Conservation (phyloP, 2,113 vertebrate genomes). For the Pelvicachromis taeniatus region DNA sequence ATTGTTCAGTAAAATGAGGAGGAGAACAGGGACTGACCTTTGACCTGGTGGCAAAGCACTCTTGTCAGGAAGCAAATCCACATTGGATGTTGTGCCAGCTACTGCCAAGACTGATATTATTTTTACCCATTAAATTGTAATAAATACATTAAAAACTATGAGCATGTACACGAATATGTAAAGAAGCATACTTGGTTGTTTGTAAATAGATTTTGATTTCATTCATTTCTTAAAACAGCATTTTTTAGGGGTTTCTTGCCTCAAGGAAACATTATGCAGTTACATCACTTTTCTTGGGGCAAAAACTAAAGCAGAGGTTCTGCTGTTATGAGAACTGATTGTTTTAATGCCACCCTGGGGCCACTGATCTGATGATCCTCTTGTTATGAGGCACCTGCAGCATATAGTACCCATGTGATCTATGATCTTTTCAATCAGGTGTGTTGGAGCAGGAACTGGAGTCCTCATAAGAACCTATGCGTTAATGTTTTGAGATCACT, state of each 20-base stretch:
- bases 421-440: neutral
- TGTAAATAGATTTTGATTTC: neutral
- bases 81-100: neutral
- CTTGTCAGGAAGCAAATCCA: neutral
- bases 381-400: neutral
- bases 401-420: neutral
- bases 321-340: neutral
- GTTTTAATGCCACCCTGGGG: accelerated
- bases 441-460: neutral
- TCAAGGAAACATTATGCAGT: accelerated
- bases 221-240: neutral
- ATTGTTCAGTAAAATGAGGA: neutral
- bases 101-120: neutral
- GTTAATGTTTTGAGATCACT: neutral
- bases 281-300: neutral
- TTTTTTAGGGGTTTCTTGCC: neutral
- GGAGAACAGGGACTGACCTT: neutral
- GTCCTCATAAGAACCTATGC: neutral
- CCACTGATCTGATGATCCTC: neutral
- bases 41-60: neutral
- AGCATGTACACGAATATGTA: neutral
- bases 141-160: neutral
- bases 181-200: neutral
- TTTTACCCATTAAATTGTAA: neutral
- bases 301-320: neutral